A percentile compares a stretch with the other conserved stretches of the same genome.
Conservation (phyloP, 2,888 invertebrate genomes). For the Oasisia sp. region DNA sequence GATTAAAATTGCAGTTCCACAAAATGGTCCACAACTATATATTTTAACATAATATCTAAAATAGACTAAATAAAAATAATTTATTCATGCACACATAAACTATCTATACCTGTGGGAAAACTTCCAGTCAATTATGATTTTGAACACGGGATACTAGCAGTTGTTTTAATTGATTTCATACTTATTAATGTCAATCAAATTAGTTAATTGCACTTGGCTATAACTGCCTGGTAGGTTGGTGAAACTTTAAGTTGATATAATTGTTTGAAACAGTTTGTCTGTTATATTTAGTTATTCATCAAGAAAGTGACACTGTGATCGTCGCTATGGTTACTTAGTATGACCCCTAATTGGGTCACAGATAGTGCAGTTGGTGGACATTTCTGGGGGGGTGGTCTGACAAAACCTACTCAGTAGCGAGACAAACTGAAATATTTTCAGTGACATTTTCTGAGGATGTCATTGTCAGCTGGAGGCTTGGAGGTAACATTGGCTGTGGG, state of each 20-base stretch:
- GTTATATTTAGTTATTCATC: conserved; percentile 4
- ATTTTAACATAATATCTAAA: too few relatives aligned
- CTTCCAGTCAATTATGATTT: not conserved
- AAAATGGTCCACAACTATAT: too few relatives aligned
- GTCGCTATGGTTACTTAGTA: not conserved
- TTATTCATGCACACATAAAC: too few relatives aligned
- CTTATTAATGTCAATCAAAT: not conserved
- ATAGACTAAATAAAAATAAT: too few relatives aligned
- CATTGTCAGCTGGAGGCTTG: not conserved
- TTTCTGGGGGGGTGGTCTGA: not conserved
- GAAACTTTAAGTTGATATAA: not conserved
- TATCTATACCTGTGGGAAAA: not conserved
- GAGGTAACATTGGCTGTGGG: not conserved
- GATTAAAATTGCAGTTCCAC: too few relatives aligned
- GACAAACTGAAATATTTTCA: not conserved
- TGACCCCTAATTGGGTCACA: not conserved
- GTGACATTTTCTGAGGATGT: not conserved
- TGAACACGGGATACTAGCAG: not conserved
- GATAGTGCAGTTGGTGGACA: not conserved
- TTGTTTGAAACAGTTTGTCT: not conserved
- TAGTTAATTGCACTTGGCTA: not conserved
- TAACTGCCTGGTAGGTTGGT: not conserved
- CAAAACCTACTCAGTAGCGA: not conserved
- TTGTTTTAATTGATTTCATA: not conserved
- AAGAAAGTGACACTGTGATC: not conserved